Evolutionary conservation across 1,140 invertebrate species (phyloP).

Genomic region (Caenorhabditis inopinata): DNA sequence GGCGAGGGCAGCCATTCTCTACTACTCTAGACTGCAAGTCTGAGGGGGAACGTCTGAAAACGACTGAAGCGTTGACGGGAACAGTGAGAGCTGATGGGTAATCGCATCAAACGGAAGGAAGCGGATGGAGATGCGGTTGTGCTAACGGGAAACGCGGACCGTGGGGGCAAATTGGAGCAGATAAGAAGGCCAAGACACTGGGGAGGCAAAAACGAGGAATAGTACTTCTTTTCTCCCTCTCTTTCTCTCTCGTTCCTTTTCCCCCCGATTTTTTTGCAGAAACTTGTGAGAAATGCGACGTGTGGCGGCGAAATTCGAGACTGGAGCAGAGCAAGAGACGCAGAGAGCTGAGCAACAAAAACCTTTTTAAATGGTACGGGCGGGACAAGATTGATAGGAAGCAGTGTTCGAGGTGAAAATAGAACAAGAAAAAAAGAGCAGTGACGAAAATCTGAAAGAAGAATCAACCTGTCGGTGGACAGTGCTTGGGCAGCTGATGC

Average conservation of each 20-base stretch:
- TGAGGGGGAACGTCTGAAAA: not conserved
- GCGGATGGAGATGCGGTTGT: not conserved
- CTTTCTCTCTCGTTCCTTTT: not conserved
- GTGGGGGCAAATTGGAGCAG: slow-evolving; percentile 24
- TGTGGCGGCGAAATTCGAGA: not conserved
- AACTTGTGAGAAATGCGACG: slow-evolving; percentile 18
- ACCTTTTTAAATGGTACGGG: slow-evolving; percentile 8
- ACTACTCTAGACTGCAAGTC: slow-evolving; percentile 30
- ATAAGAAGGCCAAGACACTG: not conserved
- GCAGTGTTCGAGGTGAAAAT: not conserved
- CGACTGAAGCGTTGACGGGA: not conserved
- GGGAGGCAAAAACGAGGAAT: not conserved
- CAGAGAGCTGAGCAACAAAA: slow-evolving; percentile 23
- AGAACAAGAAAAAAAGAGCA: not conserved
- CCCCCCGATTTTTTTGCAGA: not conserved
- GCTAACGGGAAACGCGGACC: not conserved
- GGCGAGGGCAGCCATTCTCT: slow-evolving; percentile 38
- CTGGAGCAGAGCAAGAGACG: not conserved
- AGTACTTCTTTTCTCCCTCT: not conserved
- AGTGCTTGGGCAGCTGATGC: no score
- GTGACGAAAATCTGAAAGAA: not conserved
- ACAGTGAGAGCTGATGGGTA: not conserved
- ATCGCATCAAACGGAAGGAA: slow-evolving; percentile 12
- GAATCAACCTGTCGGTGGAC: no score
- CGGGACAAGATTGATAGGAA: slow-evolving; percentile 1